Base-by-base conservation (phyloP, 2,797 vertebrate genomes). In the Coccyzus lansbergi region DNA sequence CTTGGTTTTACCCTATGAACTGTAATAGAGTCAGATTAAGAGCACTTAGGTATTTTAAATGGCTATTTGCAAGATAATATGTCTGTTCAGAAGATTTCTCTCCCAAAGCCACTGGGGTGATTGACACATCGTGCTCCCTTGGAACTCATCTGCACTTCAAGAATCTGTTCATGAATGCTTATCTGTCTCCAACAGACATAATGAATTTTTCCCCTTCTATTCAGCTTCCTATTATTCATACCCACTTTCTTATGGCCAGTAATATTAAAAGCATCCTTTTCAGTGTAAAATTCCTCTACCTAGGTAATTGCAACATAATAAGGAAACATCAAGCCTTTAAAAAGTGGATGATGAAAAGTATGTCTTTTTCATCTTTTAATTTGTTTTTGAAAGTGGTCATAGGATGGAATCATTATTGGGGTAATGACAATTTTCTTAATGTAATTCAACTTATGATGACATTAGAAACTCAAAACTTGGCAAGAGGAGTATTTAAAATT, bases 221-320 rank as follows among this genome's bases (percentile, higher is more conserved):
- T 83, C 53, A 80, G 51, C 19, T 52, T 83, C 33, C 28, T 38
- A 16, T 86, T 86, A 95, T 89, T 81, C 83, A 44, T 65, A 59
- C 9, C 26, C 3, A 9, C 46, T 75, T 88, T 75, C 58, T 86
- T 86, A 48, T 69, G 59, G 42, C 31, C 52, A 49, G 16, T 63
- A 76, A 62, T 72, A 74, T n/a, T 78, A 78, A 92, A 94, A 65
- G 25, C 44, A 89, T 29, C 29, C 13, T 79, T 94, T 91, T 86
- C n/a, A 63, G 55, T 53, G 38, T 60, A 55, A n/a, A 64, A 51
- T 76, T 82, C 84, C 44, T 82, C 4, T 60, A 49, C 18, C 10
- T 5, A 42, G 33, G 38, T 86, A 94, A 86, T 83, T 33, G 49
- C 24, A 92, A 48, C 46, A 59, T 56, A 88, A 88, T 60, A 38